Percentiles rank a stretch among this genome's conserved stretches.
These are phyloP conservation scores for Batillaria attramentaria DNA, from an alignment of 1,140 invertebrate genomes.

Conservation along the genomic window DNA sequence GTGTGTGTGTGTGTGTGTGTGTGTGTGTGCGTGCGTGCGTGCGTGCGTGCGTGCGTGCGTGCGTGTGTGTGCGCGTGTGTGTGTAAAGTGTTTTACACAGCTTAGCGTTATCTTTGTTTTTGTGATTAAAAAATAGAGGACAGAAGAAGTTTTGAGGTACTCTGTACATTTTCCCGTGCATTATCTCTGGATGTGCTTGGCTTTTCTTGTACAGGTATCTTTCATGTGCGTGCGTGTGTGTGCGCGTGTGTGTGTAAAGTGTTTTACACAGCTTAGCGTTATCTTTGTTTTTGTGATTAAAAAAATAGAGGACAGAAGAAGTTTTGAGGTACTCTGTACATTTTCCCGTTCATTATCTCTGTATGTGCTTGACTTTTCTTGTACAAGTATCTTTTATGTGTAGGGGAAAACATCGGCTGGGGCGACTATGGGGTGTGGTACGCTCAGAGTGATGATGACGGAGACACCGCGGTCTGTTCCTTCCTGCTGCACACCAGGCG, in stretches of 20 bases:
- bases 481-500: conserved; percentile 10
- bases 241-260: not conserved
- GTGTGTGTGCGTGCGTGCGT: not conserved
- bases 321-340: not conserved
- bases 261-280: not conserved
- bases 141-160: too few species aligned
- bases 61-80: not conserved
- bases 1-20: conserved; percentile 18
- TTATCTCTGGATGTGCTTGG: not conserved
- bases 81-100: not conserved
- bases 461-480: conserved; percentile 8
- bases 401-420: conserved; percentile 4
- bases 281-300: not conserved
- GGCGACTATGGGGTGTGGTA: conserved; percentile 7
- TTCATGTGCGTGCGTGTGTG: not conserved
- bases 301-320: not conserved
- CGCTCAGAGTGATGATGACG: conserved; percentile 15
- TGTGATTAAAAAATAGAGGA: too few species aligned
- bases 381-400: not conserved
- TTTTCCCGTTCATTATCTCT: not conserved
- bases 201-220: not conserved
- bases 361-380: not conserved
- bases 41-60: not conserved
- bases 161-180: too few species aligned
- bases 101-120: not conserved